Percentiles rank a stretch among this genome's conserved stretches.
These are phyloP conservation scores for Psilopogon haemacephalus DNA, from an alignment of 2,113 vertebrate species.

Conservation along the genomic window DNA sequence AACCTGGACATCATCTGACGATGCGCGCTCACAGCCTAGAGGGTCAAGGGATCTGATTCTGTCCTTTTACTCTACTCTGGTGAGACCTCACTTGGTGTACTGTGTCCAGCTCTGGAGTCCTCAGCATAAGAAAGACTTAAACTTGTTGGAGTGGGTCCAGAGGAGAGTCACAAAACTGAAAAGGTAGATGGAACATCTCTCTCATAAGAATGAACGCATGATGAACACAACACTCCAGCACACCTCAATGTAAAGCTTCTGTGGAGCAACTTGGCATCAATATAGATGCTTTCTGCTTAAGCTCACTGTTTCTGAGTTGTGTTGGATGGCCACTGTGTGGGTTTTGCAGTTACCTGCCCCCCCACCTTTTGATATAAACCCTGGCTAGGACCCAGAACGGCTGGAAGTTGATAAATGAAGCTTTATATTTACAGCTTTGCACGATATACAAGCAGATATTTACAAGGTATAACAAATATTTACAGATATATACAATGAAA, in stretches of 20 bases:
- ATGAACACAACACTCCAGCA: not conserved
- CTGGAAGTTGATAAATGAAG: no score
- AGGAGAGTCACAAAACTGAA: not conserved
- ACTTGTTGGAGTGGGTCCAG: not conserved
- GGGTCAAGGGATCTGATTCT: not conserved
- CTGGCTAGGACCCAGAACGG: no score
- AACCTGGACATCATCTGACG: not conserved
- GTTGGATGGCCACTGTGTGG: not conserved
- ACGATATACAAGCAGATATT: no score
- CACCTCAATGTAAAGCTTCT: no score
- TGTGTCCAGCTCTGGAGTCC: not conserved
- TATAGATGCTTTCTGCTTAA: not conserved
- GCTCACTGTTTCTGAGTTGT: not conserved
- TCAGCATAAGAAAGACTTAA: not conserved
- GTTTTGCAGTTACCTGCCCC: no score
- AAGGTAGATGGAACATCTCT: not conserved
- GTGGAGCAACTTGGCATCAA: not conserved
- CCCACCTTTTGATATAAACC: no score
- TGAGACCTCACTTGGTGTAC: not conserved
- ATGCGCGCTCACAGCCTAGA: not conserved
- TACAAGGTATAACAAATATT: no score
- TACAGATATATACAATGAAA: no score
- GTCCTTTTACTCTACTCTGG: not conserved
- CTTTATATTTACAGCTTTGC: no score
- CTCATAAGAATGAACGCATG: not conserved